Evolutionary conservation across 2,113 vertebrate species (phyloP), one percentile per base, ranked within the genome.

Genomic region (Sphaerodactylus townsendi): DNA sequence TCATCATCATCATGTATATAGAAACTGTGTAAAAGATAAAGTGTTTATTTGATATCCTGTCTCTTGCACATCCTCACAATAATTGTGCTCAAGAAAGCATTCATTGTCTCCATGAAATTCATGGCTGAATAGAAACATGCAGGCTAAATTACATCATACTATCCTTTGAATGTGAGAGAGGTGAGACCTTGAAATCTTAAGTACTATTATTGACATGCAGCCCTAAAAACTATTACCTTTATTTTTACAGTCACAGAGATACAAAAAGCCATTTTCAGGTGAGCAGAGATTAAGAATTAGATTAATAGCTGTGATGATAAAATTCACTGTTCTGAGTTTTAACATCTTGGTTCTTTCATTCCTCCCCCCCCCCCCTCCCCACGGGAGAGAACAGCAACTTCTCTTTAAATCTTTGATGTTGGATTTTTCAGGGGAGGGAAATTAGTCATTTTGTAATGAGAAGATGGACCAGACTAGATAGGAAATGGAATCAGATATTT

Each of bases 191-290:
- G 35, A 11, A 65, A 77, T 65, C 64, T 1, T 70, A 71, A 73
- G 70, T 86, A 78, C 28, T 50, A 68, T 79, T 78, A 41, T 74
- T 88, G 80, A 81, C 8, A 59, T 35, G 69, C 85, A 77, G 87
- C 82, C 25, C 7, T 83, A 7, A 79, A 85, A 9, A 44, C 14
- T 7, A 8, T 13, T 56, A 50, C 10, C 41, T 10, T 83, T 46
- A 90, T 19, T 88, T 86, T 90, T 28, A 79, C 4, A 44, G n/a
- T 76, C 62, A 87, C 77, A 65, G 74, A 83, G 91, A 8, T 1
- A 77, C n/a, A n/a, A n/a, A 15, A n/a, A 91, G 5, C 33, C 75
- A 4, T 82, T 79, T 46, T 37, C 65, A 79, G 14, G 2, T 85
- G 13, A 72, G 7, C 33, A 72, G 23, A 28, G 70, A 72, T 72